These are phyloP conservation scores for Pelodiscus sinensis DNA, from an alignment of 2,113 vertebrate species.

Conservation along the genomic window DNA sequence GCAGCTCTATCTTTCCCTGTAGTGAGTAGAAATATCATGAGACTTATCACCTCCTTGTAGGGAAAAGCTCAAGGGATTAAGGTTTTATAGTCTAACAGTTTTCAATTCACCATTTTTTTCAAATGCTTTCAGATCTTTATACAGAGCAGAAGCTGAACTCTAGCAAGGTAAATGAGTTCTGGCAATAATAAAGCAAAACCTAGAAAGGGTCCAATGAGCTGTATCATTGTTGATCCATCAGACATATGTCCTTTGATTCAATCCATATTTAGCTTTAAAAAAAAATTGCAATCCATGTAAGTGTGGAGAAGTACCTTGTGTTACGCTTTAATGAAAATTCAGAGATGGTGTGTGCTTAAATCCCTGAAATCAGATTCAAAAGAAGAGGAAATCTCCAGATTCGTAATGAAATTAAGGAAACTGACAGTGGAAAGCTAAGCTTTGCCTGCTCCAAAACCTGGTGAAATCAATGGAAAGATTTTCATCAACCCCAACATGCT, in stretches of 20 bases:
- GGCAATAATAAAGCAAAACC: not conserved
- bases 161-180: not conserved
- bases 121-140: not conserved
- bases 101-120: not conserved
- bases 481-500: not conserved
- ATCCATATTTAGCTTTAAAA: not conserved
- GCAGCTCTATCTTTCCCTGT: not conserved
- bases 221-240: not conserved
- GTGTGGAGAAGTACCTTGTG: not conserved
- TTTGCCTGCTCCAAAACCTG: not conserved
- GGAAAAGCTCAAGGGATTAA: not conserved
- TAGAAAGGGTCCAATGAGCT: not conserved
- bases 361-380: not conserved
- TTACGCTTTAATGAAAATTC: not conserved
- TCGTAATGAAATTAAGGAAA: not conserved
- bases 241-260: not conserved
- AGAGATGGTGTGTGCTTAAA: not conserved
- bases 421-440: not conserved
- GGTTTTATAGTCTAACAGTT: not conserved
- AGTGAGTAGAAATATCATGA: not conserved
- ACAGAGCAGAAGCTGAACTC: rapidly evolving
- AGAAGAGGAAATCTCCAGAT: not conserved
- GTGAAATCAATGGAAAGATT: not conserved
- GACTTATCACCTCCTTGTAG: not conserved
- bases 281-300: not conserved